These are phyloP conservation scores for Micromussa lordhowensis DNA, from an alignment of 92 coral and sea anemone species.

Conservation along the genomic window DNA sequence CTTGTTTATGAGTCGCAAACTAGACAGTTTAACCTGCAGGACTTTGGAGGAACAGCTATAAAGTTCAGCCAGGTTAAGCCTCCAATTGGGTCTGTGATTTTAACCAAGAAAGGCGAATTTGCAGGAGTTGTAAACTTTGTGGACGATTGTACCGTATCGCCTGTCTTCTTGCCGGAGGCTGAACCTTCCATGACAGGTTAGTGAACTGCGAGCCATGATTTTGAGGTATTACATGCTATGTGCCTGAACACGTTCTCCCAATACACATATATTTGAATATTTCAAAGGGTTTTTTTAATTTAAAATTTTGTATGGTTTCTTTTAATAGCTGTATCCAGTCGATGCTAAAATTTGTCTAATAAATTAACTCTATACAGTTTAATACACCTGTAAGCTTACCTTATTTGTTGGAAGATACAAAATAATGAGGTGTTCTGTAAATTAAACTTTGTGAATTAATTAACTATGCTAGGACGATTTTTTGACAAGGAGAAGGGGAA, in stretches of 20 bases:
- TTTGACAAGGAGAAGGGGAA: too few species aligned
- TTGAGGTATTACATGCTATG: background rate
- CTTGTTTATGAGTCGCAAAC: slow-evolving; percentile 50
- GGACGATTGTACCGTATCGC: slow-evolving; percentile 44
- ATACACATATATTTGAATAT: background rate
- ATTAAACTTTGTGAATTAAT: background rate
- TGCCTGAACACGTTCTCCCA: background rate
- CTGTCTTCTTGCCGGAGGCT: slow-evolving; percentile 69
- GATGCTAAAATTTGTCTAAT: background rate
- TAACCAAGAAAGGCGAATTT: slow-evolving; percentile 76
- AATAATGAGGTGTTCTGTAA: background rate
- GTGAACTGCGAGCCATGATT: background rate
- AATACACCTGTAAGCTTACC: background rate
- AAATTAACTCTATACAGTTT: background rate
- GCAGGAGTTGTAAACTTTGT: slow-evolving; percentile 71
- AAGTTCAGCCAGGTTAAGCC: slow-evolving; percentile 46
- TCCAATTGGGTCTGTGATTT: slow-evolving; percentile 79
- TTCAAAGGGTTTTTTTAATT: background rate
- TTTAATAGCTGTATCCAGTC: background rate
- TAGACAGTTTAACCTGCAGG: slow-evolving; percentile 56
- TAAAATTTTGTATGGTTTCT: background rate
- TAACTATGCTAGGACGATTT: too few species aligned
- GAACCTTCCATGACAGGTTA: slow-evolving; percentile 20
- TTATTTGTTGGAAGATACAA: background rate
- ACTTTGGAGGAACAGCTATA: slow-evolving; percentile 61